Base-by-base conservation (phyloP, 2,797 vertebrate genomes). In the Poecilia gillii region DNA sequence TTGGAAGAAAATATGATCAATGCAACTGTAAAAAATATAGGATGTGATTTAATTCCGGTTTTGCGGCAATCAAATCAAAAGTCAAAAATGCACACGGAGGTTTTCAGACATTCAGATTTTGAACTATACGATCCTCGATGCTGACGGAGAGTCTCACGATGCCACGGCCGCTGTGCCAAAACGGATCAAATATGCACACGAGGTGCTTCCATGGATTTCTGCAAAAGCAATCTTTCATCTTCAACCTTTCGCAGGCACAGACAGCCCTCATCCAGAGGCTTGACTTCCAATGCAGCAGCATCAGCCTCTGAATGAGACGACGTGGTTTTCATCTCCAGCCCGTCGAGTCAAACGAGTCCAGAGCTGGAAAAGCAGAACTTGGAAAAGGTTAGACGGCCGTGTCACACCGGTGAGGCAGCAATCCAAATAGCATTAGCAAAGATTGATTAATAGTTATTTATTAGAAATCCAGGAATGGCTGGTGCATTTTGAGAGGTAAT, bases 381-480 rank as follows among this genome's bases (percentile, higher is more conserved):
- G 86, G 80, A 74, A 88, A 88, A 71, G 85, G 82, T 83, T 73
- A 51, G 41, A 36, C 2, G 82, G 72, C 57, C 75, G 59, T 81
- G 77, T 88, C 78, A 82, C 62, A 77, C 0, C 4, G 62, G 62
- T 81, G 77, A 87, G 78, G 80, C 39, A 84, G 73, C 81, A 68
- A 80, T 85, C 78, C 71, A 84, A 87, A 90, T 81, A 86, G 73
- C 68, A 82, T 75, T 0, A 53, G 31, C 43, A 73, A 28, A 43
- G 81, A 25, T 79, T 87, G 85, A 92, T 91, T 77, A 91, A 46
- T 71, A 86, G 71, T 53, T 77, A 71, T 89, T 84, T 71, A 75
- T 87, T 74, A 77, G 57, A 28, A 85, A 66, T 76, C 45, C 71
- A 23, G 78, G 84, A 82, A 92, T 82, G 72, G 6, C 36, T 1